Evolutionary conservation across 1,140 invertebrate species (phyloP), one percentile per base, ranked within the genome.

Genomic region (Trichogramma pretiosum): DNA sequence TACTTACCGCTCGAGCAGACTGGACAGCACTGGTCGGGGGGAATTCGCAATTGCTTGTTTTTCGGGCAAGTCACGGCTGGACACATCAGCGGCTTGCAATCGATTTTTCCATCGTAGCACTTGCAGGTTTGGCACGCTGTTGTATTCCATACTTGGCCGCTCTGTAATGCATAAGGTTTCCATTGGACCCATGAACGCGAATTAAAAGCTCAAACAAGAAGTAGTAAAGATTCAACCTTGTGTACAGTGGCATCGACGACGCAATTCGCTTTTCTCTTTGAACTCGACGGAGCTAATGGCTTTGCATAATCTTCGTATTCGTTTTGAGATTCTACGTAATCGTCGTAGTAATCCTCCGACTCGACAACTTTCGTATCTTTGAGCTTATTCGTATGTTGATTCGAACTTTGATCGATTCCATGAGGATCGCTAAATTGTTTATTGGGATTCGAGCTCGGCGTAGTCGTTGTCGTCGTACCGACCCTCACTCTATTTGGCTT

Each of bases 81-180:
- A 64, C 92, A 94, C 52, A 79, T 74, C 53, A 84, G 80, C 67
- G 82, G 81, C 7, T 81, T 80, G 68, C 91, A 96, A 1, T 81
- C 76, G 1, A 87, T 80, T 61, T 82, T 80, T 22, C 89, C 89
- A 14, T 78, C 74, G 30, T 79, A 76, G 65, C 92, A 96, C 47
- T 62, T 69, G 62, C 91, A 96, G 13, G 82, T 83, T 49, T 87
- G 87, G 63, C 92, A 96, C 5, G 81, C 78, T 60, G 90, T 86
- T 57, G 89, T 73, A 56, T 82, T 78, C 89, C 89, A 94, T 14
- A 77, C 77, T 60, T 89, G 83, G 55, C 88, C 89, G 72, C 90
- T 81, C 86, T 90, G 72, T 58, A 77, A n/a, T n/a, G n/a, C 23
- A 57, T 24, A 26, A 39, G 16, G 13, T 24, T 24, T 5, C 23